These are phyloP conservation scores for Diacarnus erythraeanus DNA, from an alignment of 37 sponge, comb jelly and placozoan genomes.

Conservation along the genomic window DNA sequence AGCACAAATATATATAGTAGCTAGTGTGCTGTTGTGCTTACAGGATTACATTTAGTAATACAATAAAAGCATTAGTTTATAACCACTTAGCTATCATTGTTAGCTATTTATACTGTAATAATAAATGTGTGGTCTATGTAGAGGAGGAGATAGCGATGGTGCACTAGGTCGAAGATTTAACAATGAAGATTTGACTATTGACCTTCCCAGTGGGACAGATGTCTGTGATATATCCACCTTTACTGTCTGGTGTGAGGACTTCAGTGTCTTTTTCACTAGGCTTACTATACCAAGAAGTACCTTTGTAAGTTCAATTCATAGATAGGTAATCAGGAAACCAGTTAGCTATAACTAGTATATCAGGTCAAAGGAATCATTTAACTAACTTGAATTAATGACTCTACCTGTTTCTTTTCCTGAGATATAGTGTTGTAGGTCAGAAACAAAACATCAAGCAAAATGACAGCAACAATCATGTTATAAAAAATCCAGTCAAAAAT, in stretches of 20 bases:
- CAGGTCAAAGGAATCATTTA: too few relatives aligned
- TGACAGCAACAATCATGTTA: too few relatives aligned
- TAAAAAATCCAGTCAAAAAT: too few relatives aligned
- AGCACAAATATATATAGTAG: too few relatives aligned
- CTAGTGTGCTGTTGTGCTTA: too few relatives aligned
- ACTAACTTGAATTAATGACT: too few relatives aligned
- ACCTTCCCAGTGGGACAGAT: conserved; percentile 20
- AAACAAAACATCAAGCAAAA: too few relatives aligned
- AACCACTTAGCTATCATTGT: not conserved
- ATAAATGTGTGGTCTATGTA: too few relatives aligned
- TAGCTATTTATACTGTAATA: not conserved
- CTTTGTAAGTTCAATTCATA: conserved; percentile 34
- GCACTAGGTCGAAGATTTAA: not conserved
- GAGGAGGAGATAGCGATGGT: not conserved
- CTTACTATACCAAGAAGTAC: conserved; percentile 20
- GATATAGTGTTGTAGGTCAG: too few relatives aligned
- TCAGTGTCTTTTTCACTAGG: conserved; percentile 16
- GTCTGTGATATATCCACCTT: conserved; percentile 44
- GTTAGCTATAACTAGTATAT: too few relatives aligned
- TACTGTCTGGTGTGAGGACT: conserved; percentile 42
- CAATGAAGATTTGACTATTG: conserved; percentile 7
- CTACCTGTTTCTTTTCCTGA: too few relatives aligned
- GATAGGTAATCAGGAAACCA: too few relatives aligned
- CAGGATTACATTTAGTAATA: not conserved
- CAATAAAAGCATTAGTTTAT: not conserved